Base-by-base conservation (phyloP, 2,888 invertebrate genomes). In the Zootermopsis nevadensis region DNA sequence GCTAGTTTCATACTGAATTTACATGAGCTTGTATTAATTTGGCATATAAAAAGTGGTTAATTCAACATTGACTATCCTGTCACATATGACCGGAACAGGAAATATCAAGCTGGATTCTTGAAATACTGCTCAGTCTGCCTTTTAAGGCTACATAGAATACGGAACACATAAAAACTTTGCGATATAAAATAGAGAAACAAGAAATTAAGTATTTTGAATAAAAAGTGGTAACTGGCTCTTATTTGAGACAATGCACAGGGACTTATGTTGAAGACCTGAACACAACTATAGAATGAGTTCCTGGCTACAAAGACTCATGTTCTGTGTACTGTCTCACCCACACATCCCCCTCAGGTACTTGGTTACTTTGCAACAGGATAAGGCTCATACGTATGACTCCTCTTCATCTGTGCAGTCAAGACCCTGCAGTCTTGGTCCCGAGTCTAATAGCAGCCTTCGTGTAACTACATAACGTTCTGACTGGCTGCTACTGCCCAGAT, bases 341-440 rank as follows among this genome's bases (percentile, higher is more conserved):
- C 30, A 31, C 69, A 69, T 24, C 31, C 69, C 69, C 27, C 66
- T 69, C 69, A 69, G 69, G 69, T 69, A 74, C 74, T 33, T 3
- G 6, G 74, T 33, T 74, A 12, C 38, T 1, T 4, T 22, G 38
- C 74, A 48, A 6, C 8, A 27, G 31, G 7, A 69, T 7, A 8
- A 31, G 12, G 67, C 15, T 86, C 86, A 88, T 12, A 89, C 89
- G 85, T 88, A 89, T 33, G 88, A 89, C 85, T 89, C 89, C 83
- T 88, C 89, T 84, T 88, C 88, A 48, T 84, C 85, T n/a, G 84
- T 83, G 22, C 84, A 85, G 42, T 86, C 86, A 33, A 66, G 30
- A 35, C 82, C 77, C 19, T 83, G 83, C 15, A 84, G 76, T 35
- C 79, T 83, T 30, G 81, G 48, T 6, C 48, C 48, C 31, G 76